Evolutionary conservation across 1,140 invertebrate species (phyloP), one percentile per base, ranked within the genome.

Genomic region (Drosophila carrolli): DNA sequence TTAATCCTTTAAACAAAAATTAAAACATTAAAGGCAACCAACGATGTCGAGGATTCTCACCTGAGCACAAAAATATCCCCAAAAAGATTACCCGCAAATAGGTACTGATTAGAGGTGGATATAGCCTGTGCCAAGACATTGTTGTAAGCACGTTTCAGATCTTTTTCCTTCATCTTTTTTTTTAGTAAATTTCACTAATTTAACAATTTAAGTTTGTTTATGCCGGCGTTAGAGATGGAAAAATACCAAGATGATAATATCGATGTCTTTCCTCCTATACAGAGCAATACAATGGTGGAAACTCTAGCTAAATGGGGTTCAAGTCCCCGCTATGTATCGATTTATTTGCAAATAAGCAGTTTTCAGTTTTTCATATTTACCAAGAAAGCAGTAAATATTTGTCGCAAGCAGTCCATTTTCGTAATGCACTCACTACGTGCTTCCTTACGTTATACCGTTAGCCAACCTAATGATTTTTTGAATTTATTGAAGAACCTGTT

Each of bases 81-180:
- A 92, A 97, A 97, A 80, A 96, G 95, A 93, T 97, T 97, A 13
- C 96, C 97, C 63, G 96, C 95, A 57, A 96, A 93, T 35, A 98
- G 94, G 93, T 95, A 97, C 91, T 96, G 95, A 11, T 97, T 96
- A 92, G 96, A 97, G 0, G 95, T 95, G 7, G 97, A 98, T 93
- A 97, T 96, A 4, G 95, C 94, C 93, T 97, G 96, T 47, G 95
- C 94, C 72, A 97, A 93, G 29, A 97, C 94, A 47, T 96, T 97
- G 48, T 96, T 97, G 81, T 98, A 97, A 72, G 94, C 93, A 29
- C 93, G 92, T 90, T 95, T 95, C n/a, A 93, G 75, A 59, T 81
- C 78, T 14, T 47, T 78, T 75, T 84, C 59, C n/a, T 75, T 84
- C 90, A 91, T 91, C 8, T 59, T 59, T 47, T 27, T 27, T 29